These are phyloP conservation scores for Leucoma salicis DNA, from an alignment of 2,888 invertebrate genomes.

Conservation along the genomic window DNA sequence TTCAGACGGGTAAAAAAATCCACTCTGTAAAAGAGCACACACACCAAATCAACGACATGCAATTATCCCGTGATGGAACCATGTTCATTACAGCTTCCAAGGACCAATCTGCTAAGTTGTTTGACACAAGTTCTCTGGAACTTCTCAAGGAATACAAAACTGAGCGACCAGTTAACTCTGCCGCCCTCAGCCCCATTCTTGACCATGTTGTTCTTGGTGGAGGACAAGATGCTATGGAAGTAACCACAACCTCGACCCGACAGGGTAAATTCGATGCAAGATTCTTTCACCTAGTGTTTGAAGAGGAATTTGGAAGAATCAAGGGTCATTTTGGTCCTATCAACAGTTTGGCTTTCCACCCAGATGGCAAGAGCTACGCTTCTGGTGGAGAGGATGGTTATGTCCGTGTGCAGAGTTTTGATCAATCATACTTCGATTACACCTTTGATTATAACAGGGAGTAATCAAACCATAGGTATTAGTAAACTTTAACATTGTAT, in stretches of 20 bases:
- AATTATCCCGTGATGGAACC: slow-evolving; percentile 94
- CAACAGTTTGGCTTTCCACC: slow-evolving; percentile 98
- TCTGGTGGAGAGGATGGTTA: slow-evolving; percentile 99
- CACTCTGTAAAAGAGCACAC: slow-evolving; percentile 91
- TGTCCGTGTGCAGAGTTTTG: slow-evolving; percentile 97
- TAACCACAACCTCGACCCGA: slow-evolving; percentile 96
- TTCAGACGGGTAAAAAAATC: slow-evolving; percentile 90
- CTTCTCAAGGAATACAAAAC: slow-evolving; percentile 97
- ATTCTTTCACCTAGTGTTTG: slow-evolving; percentile 97
- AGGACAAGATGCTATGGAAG: slow-evolving; percentile 99
- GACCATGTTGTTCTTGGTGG: slow-evolving; percentile 99
- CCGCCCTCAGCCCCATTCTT: slow-evolving; percentile 95
- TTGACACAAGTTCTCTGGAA: slow-evolving; percentile 93
- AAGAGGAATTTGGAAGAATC: slow-evolving; percentile 98
- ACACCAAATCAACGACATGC: slow-evolving; percentile 97
- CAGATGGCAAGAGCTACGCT: slow-evolving; percentile 97
- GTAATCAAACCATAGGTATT: slow-evolving; percentile 37
- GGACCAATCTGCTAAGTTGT: slow-evolving; percentile 97
- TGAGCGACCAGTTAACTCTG: slow-evolving; percentile 98
- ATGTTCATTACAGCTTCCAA: slow-evolving; percentile 99
- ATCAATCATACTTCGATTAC: slow-evolving; percentile 97
- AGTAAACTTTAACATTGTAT: slow-evolving; percentile 21
- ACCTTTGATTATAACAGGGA: slow-evolving; percentile 91
- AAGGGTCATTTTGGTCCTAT: slow-evolving; percentile 99
- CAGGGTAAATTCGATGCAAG: slow-evolving; percentile 98